Evolutionary conservation across 2,113 vertebrate species (phyloP), one percentile per base, ranked within the genome.

Genomic region (Thunnus thynnus): DNA sequence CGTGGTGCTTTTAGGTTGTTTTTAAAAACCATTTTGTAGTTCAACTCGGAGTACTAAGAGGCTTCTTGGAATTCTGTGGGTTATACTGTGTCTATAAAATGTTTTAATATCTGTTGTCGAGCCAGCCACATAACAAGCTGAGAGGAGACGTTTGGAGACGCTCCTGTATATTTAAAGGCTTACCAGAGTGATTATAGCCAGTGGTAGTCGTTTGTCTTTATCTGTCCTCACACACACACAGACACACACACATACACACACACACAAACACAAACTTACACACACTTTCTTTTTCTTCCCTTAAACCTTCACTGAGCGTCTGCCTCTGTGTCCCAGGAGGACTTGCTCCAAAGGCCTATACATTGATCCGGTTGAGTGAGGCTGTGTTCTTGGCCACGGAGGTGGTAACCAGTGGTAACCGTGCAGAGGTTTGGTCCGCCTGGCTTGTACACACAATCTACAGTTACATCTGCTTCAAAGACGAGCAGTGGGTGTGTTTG

Each of bases 101-200:
- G 78, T 86, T 72, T 88, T 41, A 41, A 78, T 82, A 55, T 79
- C 71, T 78, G 58, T 78, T 89, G 80, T 83, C 51, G 57, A 65
- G 30, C 13, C 22, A 72, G 79, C 89, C 89, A 16, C 88, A 70
- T 70, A 67, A 90, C 87, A 91, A 87, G 76, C 76, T 73, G 6
- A 80, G 68, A 76, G 85, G 60, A 83, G 57, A 72, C 9, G 13
- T 78, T 79, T 74, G 83, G 80, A 85, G 68, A 83, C 20, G 55
- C 70, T 81, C 55, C 84, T 83, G 32, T 92, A 20, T 90, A 88
- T 87, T 93, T 92, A 90, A 91, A 78, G 93, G 85, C 63, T 89
- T 68, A 84, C 89, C 90, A 86, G 72, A 86, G 83, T 75, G 13
- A 76, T 88, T 90, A 83, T 25, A 72, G 78, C 54, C 58, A 75